phyloP scores from a whole-genome alignment of 2,113 vertebrate genomes.

The Anser brachyrhynchus region DNA sequence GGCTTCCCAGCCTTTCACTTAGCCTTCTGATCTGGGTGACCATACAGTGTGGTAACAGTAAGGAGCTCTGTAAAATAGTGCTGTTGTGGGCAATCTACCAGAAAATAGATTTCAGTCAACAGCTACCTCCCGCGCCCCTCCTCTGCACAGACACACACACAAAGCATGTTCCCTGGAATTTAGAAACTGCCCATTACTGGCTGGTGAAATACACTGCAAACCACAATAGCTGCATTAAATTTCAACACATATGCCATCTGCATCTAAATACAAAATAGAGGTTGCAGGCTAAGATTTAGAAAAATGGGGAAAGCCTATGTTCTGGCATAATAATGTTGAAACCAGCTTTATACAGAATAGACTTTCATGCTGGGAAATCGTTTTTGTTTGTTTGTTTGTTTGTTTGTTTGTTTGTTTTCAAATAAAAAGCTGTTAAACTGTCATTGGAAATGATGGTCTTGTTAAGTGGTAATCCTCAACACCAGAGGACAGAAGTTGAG shows the following conservation, averaged over 20 bases:
- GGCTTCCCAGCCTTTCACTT: not conserved
- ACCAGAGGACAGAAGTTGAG: not conserved
- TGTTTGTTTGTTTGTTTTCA: not conserved
- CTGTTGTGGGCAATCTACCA: not conserved
- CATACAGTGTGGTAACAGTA: not conserved
- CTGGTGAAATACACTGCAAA: not conserved
- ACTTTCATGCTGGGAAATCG: not conserved
- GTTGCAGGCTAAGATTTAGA: not conserved
- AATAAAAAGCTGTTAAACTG: not conserved
- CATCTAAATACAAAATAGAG: not conserved
- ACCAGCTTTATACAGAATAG: accelerated
- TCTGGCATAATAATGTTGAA: not conserved
- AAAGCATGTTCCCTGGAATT: not conserved
- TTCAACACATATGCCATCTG: accelerated
- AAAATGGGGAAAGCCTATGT: not conserved
- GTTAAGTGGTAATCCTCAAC: not conserved
- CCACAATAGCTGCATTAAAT: not conserved
- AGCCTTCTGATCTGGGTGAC: not conserved
- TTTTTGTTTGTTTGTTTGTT: not conserved
- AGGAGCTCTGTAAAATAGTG: not conserved
- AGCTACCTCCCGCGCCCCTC: too few species aligned
- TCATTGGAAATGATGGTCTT: not conserved
- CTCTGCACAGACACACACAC: too few species aligned
- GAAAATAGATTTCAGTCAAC: not conserved
- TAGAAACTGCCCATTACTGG: not conserved